Evolutionary conservation across 2,888 invertebrate genomes (phyloP).

Genomic region (Callyntrura sp.): DNA sequence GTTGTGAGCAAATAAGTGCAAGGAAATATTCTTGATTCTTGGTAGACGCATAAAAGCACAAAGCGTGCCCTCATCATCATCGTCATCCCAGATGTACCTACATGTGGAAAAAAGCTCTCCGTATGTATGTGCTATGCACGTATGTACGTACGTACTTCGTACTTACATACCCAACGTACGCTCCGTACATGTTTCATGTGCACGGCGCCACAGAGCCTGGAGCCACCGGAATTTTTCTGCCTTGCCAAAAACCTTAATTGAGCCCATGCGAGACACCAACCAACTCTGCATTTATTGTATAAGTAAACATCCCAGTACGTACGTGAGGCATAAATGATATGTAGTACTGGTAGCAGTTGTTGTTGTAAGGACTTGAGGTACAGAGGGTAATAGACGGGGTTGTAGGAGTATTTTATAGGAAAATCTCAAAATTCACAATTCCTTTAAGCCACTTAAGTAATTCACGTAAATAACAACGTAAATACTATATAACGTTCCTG

Average conservation of each 20-base stretch:
- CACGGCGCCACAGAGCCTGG: constrained; percentile 82
- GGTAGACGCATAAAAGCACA: constrained; percentile 58
- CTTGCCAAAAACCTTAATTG: constrained; percentile 83
- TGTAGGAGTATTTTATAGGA: constrained; percentile 47
- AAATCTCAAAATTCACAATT: constrained; percentile 68
- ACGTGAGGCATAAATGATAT: too few species aligned
- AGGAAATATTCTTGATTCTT: constrained; percentile 49
- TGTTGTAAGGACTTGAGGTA: too few species aligned
- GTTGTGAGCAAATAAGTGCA: constrained; percentile 43
- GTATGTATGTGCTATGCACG: too few species aligned
- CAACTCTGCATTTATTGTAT: constrained; percentile 61
- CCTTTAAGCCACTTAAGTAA: constrained; percentile 51
- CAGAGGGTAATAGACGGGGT: too few species aligned
- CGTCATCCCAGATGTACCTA: constrained; percentile 20
- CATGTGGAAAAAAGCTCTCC: too few species aligned
- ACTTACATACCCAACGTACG: constrained; percentile 7
- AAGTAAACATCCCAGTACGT: too few species aligned
- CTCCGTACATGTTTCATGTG: constrained; percentile 35
- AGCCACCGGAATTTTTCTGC: constrained; percentile 83
- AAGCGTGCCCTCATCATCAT: constrained; percentile 54
- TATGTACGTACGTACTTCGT: constrained; percentile 12
- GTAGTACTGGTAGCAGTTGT: constrained; percentile 4
- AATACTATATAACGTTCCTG: constrained; percentile 2
- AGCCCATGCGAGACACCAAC: constrained; percentile 76
- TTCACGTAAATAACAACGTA: constrained; percentile 49